Base-by-base conservation (phyloP, 2,888 invertebrate genomes). In the Cyrtodaria siliqua region DNA sequence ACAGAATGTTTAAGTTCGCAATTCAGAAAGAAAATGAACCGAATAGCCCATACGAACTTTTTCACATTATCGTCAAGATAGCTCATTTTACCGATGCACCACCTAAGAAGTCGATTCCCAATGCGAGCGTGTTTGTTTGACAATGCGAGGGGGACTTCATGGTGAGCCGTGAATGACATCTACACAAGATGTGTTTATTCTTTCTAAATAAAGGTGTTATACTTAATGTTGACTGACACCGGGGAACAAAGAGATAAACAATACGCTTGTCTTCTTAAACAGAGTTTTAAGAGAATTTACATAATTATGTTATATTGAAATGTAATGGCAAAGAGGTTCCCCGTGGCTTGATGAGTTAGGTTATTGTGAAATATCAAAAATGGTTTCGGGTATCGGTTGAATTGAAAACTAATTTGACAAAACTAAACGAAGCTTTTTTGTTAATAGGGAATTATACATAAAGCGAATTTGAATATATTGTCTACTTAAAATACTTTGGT, bases 301-400 rank as follows among this genome's bases (percentile, higher is more conserved):
- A 53, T 53, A 53, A 53, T 53, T 24, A 27, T 53, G 53, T 53
- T 53, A 14, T 26, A 53, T 53, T 53, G 53, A 53, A 53, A 53
- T 53, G n/a, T 53, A 53, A 53, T n/a, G 14, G 27, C 3, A 26
- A 26, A 9, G 16, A 53, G 53, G 27, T 4, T 24, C 6, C 27
- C 53, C 29, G n/a, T 53, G 53, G 53, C 9, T 16, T 33, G n/a
- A 50, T 38, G 38, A 52, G 38, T 20, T 23, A 50, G 29, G 27
- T 52, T 14, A 24, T 52, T 33, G 27, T 73, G 66, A 67, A 67
- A 67, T 56, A 56, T 60, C 66, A 67, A 73, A 73, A 64, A 73
- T 18, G 66, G 73, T 73, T 49, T 73, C 67, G 47, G n/a, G 47
- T 73, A 29, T 50, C 73, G 38, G 40, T 67, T 60, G 61, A 62